phyloP scores from a whole-genome alignment of 2,113 vertebrate genomes.

The Thalassarche chlororhynchos region DNA sequence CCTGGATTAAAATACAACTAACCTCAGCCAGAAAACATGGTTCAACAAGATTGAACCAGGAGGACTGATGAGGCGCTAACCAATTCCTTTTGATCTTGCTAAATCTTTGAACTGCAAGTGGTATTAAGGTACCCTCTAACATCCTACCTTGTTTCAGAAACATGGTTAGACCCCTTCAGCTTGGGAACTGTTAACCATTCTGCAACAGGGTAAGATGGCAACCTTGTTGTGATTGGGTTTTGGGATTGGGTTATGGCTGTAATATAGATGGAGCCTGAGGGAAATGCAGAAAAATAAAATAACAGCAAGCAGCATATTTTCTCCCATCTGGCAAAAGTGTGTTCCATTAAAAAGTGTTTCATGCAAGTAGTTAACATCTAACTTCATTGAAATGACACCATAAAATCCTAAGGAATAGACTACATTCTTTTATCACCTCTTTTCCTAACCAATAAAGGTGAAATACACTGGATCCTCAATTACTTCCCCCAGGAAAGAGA shows the following conservation, averaged over 20 bases:
- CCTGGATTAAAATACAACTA: neutral
- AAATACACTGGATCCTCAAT: neutral
- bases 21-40: neutral
- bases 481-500: neutral
- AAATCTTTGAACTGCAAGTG: neutral
- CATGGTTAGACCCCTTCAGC: neutral
- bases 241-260: neutral
- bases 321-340: slow-evolving; percentile 23
- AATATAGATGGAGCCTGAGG: neutral
- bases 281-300: neutral
- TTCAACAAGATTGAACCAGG: neutral
- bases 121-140: neutral
- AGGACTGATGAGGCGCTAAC: neutral
- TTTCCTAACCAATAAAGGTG: slow-evolving; percentile 1
- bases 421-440: slow-evolving; percentile 17
- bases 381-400: slow-evolving; percentile 20
- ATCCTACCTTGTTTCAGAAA: neutral
- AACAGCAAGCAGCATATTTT: neutral
- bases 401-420: slow-evolving; percentile 23
- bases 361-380: slow-evolving; percentile 31
- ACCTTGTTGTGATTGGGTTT: neutral
- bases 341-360: slow-evolving; percentile 29
- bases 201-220: neutral
- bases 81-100: neutral
- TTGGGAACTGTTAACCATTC: neutral